Evolutionary conservation across 92 coral and sea anemone species (phyloP).

Genomic region (Phenganax marumi): DNA sequence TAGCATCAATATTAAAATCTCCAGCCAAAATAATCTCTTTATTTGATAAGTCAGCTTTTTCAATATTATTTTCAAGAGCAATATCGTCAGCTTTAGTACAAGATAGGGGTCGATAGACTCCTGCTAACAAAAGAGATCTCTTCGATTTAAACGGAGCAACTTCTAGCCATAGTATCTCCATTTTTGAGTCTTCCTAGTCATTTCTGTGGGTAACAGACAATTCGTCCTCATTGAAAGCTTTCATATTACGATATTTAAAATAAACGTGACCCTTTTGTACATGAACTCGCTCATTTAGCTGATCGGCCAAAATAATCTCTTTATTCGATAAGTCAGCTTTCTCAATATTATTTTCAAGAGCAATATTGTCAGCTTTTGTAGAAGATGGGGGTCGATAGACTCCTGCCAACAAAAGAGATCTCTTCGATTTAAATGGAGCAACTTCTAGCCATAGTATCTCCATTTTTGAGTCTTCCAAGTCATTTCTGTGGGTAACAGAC

Average conservation of each 20-base stretch:
- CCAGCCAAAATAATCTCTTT: too few relatives aligned
- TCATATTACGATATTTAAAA: too few relatives aligned
- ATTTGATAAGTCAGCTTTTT: constrained; percentile 6
- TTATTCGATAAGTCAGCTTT: not conserved
- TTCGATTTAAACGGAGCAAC: constrained; percentile 61
- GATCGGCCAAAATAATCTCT: too few relatives aligned
- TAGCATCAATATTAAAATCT: too few relatives aligned
- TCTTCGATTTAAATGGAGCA: constrained; percentile 57
- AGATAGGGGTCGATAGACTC: constrained; percentile 54
- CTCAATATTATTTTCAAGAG: constrained; percentile 18
- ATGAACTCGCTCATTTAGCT: too few relatives aligned
- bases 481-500: constrained; percentile 42
- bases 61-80: constrained; percentile 11
- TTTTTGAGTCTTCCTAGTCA: constrained; percentile 48
- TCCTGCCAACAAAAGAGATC: constrained; percentile 48
- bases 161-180: constrained; percentile 54
- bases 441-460: constrained; percentile 57
- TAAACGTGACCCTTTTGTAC: too few relatives aligned
- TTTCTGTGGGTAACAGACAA: constrained; percentile 44
- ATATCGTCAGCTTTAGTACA: constrained; percentile 7
- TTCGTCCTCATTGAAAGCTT: constrained; percentile 50
- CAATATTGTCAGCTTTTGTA: constrained; percentile 2
- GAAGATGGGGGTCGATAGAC: constrained; percentile 52
- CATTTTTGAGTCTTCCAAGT: constrained; percentile 47
- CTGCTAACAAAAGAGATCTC: constrained; percentile 44